Base-by-base conservation (phyloP, 2,113 vertebrate species). In the Solenodon paradoxus region DNA sequence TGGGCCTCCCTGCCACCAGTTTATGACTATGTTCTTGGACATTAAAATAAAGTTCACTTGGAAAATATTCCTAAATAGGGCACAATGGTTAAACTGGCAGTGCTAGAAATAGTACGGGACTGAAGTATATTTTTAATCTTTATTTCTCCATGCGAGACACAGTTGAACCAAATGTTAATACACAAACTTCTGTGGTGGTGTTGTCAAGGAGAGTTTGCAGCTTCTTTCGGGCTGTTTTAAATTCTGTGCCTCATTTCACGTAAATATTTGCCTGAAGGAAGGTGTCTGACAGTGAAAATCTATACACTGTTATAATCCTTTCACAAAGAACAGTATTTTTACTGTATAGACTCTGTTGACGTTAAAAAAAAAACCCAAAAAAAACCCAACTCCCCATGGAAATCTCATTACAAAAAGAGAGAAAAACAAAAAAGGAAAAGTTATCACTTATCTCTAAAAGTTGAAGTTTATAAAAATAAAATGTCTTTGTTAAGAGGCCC, bases 11-110 rank as follows among this genome's bases (percentile, higher is more conserved):
- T 96, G 88, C 92, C 92, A 49, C 96, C 80, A 96, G 57, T 45
- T 75, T 80, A 57, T 51, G 95, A 38, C 75, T 72, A n/a, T 12
- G 45, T 42, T 95, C 13, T 84, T 94, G 90, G 53, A 95, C 0
- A 0, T 61, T 30, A 95, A 96, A 97, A 94, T 59, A 57, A 92
- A 97, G 94, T 95, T 97, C 93, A 84, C 88, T 94, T 97, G 80
- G 51, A 91, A 97, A 95, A 85, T 79, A 35, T 96, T 98, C 98
- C 97, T 97, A 98, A 98, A 98, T 97, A 98, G 97, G 98, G 92
- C 92, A 98, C 90, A 47, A 90, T 47, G 22, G 72, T 94, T 96
- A 40, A 57, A 51, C 78, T 6, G n/a, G 68, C 96, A 91, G 38
- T 35, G 88, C 95, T 97, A 96, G 96, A 97, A 86, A 90, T 96